Conservation (phyloP, 2,797 vertebrate genomes). For the Tapirus indicus region DNA sequence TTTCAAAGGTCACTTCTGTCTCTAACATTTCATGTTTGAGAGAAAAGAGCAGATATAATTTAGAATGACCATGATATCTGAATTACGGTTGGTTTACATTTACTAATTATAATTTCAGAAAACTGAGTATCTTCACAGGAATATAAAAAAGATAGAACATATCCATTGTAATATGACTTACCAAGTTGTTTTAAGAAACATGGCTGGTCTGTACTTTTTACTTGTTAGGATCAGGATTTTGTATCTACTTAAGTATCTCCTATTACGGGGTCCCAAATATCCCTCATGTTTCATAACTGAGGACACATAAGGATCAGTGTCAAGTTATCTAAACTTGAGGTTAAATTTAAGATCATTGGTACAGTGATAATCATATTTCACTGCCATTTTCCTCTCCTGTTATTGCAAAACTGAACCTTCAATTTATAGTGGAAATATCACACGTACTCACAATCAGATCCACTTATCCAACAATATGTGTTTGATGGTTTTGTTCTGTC, state of each 20-base stretch:
- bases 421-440: background rate
- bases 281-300: background rate
- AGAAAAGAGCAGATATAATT: background rate
- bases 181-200: background rate
- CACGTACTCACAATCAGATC: background rate
- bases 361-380: background rate
- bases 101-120: conserved; percentile 29
- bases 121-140: background rate
- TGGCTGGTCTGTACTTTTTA: background rate
- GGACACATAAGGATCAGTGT: background rate
- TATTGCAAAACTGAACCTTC: background rate
- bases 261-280: background rate
- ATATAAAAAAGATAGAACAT: background rate
- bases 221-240: background rate
- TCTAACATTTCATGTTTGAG: background rate
- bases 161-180: background rate
- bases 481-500: background rate
- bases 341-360: background rate
- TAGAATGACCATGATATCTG: background rate
- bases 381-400: background rate
- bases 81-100: background rate
- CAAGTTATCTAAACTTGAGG: background rate
- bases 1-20: background rate
- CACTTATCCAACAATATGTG: background rate
- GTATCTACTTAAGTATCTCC: background rate